Evolutionary conservation across 2,797 vertebrate species (phyloP).

Genomic region (Aeoliscus strigatus): DNA sequence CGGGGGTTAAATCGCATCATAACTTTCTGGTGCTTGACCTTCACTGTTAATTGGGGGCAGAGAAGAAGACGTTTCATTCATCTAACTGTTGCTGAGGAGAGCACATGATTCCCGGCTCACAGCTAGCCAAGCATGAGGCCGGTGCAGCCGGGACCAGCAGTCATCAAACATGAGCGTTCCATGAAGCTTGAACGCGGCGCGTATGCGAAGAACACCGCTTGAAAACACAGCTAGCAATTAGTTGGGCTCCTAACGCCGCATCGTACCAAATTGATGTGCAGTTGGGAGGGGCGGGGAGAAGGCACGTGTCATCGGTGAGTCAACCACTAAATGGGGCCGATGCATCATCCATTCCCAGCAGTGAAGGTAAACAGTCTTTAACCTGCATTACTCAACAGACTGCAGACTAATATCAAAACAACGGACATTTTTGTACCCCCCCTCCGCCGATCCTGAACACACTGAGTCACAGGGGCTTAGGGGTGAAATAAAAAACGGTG

Average conservation of each 20-base stretch:
- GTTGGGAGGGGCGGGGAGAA: slow-evolving; percentile 33
- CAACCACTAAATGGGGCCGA: slow-evolving; percentile 40
- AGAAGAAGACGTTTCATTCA: slow-evolving; percentile 60
- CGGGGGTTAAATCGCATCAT: slow-evolving; percentile 70
- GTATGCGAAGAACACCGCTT: slow-evolving; percentile 23
- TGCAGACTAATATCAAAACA: slow-evolving; percentile 54
- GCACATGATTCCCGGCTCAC: slow-evolving; percentile 59
- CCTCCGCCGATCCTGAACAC: slow-evolving; percentile 17
- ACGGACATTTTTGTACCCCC: slow-evolving; percentile 22
- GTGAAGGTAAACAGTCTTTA: slow-evolving; percentile 57
- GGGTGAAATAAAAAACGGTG: slow-evolving; percentile 14
- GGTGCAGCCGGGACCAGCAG: slow-evolving; percentile 29
- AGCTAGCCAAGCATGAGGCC: slow-evolving; percentile 57
- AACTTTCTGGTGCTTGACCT: slow-evolving; percentile 63
- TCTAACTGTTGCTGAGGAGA: slow-evolving; percentile 52
- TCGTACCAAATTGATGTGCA: slow-evolving; percentile 45
- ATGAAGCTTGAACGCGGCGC: slow-evolving; percentile 21
- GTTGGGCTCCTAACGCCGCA: slow-evolving; percentile 10
- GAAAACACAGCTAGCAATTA: slow-evolving; percentile 40
- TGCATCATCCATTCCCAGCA: slow-evolving; percentile 65
- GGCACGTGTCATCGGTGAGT: slow-evolving; percentile 64
- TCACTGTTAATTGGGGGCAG: slow-evolving; percentile 68
- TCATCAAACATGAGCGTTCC: slow-evolving; percentile 20
- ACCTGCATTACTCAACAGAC: slow-evolving; percentile 54
- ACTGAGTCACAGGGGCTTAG: slow-evolving; percentile 11